These are phyloP conservation scores for Dyspetes luteomarginatus DNA, from an alignment of 2,888 invertebrate species.

Conservation along the genomic window DNA sequence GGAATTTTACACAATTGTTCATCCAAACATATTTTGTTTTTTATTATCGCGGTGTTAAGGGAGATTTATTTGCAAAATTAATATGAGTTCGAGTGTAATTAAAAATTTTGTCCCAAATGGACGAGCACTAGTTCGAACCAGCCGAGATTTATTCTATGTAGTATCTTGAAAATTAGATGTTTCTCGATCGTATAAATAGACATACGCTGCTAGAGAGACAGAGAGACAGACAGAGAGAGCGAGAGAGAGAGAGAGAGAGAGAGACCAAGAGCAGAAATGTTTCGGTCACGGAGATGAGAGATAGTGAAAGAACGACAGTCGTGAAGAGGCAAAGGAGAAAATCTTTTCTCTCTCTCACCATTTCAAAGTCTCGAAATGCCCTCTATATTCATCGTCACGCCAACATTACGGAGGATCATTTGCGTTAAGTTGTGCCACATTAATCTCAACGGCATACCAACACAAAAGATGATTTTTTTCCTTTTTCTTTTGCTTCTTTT, in stretches of 20 bases:
- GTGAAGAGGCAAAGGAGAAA: constrained; percentile 32
- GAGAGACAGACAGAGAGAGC: constrained; percentile 16
- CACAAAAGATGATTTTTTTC: neutral
- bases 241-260: constrained; percentile 10
- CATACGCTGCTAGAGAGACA: constrained; percentile 4
- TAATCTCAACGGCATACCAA: constrained; percentile 24
- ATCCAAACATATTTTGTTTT: too few relatives aligned
- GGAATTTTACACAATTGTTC: too few relatives aligned
- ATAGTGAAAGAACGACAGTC: constrained; percentile 9
- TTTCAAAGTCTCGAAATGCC: constrained; percentile 45
- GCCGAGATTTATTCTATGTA: constrained; percentile 49
- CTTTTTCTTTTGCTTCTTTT: neutral
- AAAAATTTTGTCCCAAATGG: constrained; percentile 41
- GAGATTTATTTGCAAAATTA: neutral
- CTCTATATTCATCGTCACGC: constrained; percentile 52
- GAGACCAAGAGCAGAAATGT: constrained; percentile 42
- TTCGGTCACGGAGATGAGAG: constrained; percentile 43
- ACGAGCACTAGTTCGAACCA: constrained; percentile 58
- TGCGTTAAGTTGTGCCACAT: constrained; percentile 2
- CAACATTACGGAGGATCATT: constrained; percentile 35
- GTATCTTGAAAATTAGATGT: constrained; percentile 57
- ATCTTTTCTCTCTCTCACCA: constrained; percentile 1
- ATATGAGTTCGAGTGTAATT: neutral
- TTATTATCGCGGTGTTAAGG: too few relatives aligned
- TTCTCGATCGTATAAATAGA: constrained; percentile 60